Conservation (phyloP, 2,797 vertebrate species). For the Darevskia mixta region DNA sequence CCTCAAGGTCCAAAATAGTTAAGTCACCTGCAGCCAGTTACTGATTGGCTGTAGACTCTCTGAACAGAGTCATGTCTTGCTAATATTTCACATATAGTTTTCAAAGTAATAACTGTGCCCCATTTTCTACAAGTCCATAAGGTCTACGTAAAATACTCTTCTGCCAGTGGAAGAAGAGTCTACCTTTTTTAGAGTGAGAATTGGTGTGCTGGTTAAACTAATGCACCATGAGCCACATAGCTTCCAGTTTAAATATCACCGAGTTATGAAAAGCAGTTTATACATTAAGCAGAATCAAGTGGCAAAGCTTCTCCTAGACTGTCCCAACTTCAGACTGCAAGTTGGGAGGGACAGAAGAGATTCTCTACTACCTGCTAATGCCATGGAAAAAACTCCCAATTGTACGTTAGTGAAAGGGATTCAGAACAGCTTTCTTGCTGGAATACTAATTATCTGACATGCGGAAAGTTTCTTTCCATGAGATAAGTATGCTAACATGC, state of each 20-base stretch:
- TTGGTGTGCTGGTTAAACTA: not conserved
- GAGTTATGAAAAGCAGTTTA: not conserved
- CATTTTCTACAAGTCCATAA: not conserved
- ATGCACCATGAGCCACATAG: not conserved
- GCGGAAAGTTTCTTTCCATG: not conserved
- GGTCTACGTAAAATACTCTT: not conserved
- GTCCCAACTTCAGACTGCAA: not conserved
- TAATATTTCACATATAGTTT: not conserved
- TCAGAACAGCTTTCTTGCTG: not conserved
- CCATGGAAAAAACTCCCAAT: not conserved
- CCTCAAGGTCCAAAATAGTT: not conserved
- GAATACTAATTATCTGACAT: not conserved
- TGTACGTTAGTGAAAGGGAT: not conserved
- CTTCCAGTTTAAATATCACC: not conserved
- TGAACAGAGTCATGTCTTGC: not conserved
- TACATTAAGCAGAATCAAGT: not conserved
- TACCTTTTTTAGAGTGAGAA: not conserved
- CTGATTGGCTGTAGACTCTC: not conserved
- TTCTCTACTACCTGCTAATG: not conserved
- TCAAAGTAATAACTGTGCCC: not conserved
- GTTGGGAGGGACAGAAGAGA: not conserved
- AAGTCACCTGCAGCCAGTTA: not conserved
- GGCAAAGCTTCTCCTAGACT: not conserved
- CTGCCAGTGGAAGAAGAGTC: not conserved
- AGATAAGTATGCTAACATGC: not conserved